Evolutionary conservation across 1,140 invertebrate genomes (phyloP), one percentile per base, ranked within the genome.

Genomic region (Physella acuta): DNA sequence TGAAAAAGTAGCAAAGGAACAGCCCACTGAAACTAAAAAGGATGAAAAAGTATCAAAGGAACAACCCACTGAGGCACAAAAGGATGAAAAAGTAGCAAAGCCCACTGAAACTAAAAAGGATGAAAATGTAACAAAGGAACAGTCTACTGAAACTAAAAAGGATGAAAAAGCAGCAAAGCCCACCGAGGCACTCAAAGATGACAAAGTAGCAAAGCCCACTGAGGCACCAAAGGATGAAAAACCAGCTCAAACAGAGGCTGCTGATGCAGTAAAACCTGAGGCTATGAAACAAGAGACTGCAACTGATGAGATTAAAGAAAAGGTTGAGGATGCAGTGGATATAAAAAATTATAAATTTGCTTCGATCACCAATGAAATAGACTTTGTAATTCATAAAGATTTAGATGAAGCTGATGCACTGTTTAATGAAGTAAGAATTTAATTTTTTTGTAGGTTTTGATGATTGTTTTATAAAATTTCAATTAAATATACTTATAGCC

Each of bases 361-460:
- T 1, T 36, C 62, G 30, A 75, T 79, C 14, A 77, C 79, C 16
- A 80, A 73, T 51, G 56, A 68, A 31, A 72, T 31, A 16, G 78
- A 80, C 66, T 73, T 61, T 56, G 59, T 66, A 31, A 75, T 78
- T 26, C 71, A 70, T 36, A 51, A 73, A 3, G 26, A 71, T 31
- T 64, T 80, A 3, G 78, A 80, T 66, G 64, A 72, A 37, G 78
- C 75, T 17, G 78, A 80, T 62, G 65, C 67, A 31, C 61, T 73
- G 11, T 49, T 74, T 14, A 61, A 75, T 58, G 60, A 75, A 66
- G 78, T 80, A 69, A 71, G 30, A 58, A 28, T 8, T 3, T 33
- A 58, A 16, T 30, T 17, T 4, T 30, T 44, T 44, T 11, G 20
- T 8, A 11, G 39, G 8, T 44, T 44, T 44, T 11, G 39, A 44